Evolutionary conservation across 92 coral and sea anemone genomes (phyloP).

Genomic region (Porites cylindrica): DNA sequence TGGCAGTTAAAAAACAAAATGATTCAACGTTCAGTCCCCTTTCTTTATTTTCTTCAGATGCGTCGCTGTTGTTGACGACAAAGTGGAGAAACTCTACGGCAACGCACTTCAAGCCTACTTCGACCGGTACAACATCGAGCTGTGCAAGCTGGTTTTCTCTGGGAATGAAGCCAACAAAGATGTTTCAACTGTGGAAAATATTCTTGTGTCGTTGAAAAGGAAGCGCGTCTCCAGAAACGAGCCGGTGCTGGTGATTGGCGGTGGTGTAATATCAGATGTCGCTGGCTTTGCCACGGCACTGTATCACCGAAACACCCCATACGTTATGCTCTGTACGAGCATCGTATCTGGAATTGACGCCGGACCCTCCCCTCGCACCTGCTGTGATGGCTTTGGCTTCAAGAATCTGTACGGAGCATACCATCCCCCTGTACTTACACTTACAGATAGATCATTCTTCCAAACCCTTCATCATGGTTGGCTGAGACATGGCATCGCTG

Average conservation of each 20-base stretch:
- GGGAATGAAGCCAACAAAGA: slow-evolving; percentile 76
- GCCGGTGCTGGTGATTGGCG: slow-evolving; percentile 73
- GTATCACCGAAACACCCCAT: slow-evolving; percentile 79
- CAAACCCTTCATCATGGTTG: slow-evolving; percentile 70
- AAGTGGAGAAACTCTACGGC: slow-evolving; percentile 65
- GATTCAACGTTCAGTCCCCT: neutral
- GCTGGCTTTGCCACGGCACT: slow-evolving; percentile 77
- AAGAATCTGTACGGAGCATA: slow-evolving; percentile 83
- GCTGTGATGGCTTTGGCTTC: slow-evolving; percentile 78
- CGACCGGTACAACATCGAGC: slow-evolving; percentile 54
- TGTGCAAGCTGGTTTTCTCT: slow-evolving; percentile 54
- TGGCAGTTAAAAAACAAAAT: neutral
- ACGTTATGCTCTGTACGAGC: slow-evolving; percentile 78
- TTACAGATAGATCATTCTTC: slow-evolving; percentile 69
- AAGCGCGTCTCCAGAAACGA: slow-evolving; percentile 65
- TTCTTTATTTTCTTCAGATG: slow-evolving; percentile 33
- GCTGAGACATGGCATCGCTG: slow-evolving; percentile 77
- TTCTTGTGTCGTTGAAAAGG: slow-evolving; percentile 58
- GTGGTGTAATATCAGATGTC: slow-evolving; percentile 67
- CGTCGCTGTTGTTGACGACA: slow-evolving; percentile 68
- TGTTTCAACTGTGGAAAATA: slow-evolving; percentile 64
- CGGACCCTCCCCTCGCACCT: slow-evolving; percentile 79
- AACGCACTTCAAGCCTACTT: slow-evolving; percentile 61
- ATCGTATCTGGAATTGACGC: slow-evolving; percentile 80
- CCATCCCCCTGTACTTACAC: slow-evolving; percentile 76